Conservation (phyloP, 2,113 vertebrate genomes). For the Lepisosteus oculatus region DNA sequence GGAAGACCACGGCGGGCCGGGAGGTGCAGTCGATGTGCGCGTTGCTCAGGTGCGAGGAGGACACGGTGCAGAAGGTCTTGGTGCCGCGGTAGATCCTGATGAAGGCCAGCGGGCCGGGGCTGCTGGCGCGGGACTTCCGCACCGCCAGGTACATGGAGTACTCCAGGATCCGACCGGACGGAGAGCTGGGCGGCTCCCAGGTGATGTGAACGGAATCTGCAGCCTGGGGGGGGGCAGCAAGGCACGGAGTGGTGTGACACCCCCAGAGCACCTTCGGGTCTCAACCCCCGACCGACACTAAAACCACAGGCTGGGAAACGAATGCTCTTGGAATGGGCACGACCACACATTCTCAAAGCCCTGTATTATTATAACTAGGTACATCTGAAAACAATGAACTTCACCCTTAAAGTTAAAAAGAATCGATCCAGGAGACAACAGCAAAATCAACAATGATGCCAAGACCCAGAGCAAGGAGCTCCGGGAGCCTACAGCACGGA, state of each 20-base stretch:
- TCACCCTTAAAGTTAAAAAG: too few species aligned
- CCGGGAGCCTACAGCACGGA: neutral
- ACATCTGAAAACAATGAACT: too few species aligned
- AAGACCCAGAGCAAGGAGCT: neutral
- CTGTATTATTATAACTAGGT: too few species aligned
- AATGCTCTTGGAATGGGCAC: too few species aligned
- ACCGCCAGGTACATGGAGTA: constrained; percentile 96
- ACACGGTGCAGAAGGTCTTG: constrained; percentile 84
- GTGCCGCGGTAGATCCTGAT: constrained; percentile 94
- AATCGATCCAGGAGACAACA: neutral
- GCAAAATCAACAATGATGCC: neutral
- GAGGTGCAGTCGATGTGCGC: constrained; percentile 89
- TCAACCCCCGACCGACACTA: too few species aligned
- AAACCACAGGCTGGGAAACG: too few species aligned
- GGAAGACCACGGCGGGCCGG: constrained; percentile 89
- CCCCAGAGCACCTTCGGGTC: too few species aligned
- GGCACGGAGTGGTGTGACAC: neutral
- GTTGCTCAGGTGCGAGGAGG: constrained; percentile 79
- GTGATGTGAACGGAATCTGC: constrained; percentile 89
- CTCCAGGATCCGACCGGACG: constrained; percentile 90
- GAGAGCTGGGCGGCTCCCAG: constrained; percentile 91
- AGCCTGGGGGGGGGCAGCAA: constrained; percentile 54
- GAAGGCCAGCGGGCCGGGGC: constrained; percentile 77
- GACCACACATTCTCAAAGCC: too few species aligned
- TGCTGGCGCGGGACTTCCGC: constrained; percentile 71